Evolutionary conservation across 2,113 vertebrate species (phyloP), one percentile per base, ranked within the genome.

Genomic region (Silurus glanis): DNA sequence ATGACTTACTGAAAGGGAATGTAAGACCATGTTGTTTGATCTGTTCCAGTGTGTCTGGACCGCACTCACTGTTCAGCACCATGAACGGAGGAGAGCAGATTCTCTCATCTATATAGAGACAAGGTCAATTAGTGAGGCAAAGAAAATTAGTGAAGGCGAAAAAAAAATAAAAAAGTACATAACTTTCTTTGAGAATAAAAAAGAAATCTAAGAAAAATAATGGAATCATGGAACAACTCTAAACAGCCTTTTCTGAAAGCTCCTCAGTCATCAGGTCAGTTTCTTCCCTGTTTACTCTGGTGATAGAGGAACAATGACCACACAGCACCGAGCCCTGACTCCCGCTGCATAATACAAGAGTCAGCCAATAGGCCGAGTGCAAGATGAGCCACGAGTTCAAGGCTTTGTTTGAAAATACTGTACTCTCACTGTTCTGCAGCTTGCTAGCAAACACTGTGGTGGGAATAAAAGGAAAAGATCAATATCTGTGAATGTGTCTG

Each of bases 51-150:
- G 97, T 97, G 85, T 99, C 97, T 66, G 96, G 96, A 83, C 96
- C 97, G 83, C 96, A 97, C 87, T 96, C 95, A 28, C 93, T 95
- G 87, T 97, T 97, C 90, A 99, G 94, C 90, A 99, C 97, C 98
- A 99, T 98, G 94, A 99, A 99, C 45, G 98, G 97, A 5, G 98
- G 98, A n/a, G 98, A 99, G 93, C 97, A 97, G 91, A 99, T 96
- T 90, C 97, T 95, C 87, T 97, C 96, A 83, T 99, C 98, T 99
- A 69, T 78, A 83, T 53, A 89, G 56, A 85, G 25, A 78, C 37
- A 37, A 37, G 37, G 37, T 37, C 37, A 37, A 37, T 37, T 37
- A 37, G 37, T 37, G 2, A 2, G 37, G 37, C 37, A 71, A 81
- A 5, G 83, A 16, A 66, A 13, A 1, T 12, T 12, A 25, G 53